Percentiles rank a stretch among this genome's conserved stretches.
Evolutionary conservation across 1,140 invertebrate species (phyloP).

Genomic region (Lanistes nyassanus): DNA sequence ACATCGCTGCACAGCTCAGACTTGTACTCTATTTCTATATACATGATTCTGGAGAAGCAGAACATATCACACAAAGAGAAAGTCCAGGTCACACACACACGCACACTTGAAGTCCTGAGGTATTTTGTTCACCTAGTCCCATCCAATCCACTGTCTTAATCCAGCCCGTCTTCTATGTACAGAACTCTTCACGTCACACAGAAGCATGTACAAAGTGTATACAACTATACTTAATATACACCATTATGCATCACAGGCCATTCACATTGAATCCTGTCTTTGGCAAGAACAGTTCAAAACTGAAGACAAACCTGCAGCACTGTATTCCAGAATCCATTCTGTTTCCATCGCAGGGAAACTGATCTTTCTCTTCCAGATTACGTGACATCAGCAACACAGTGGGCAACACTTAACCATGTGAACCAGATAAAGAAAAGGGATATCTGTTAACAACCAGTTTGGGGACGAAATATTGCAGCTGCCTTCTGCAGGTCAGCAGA

Average conservation of each 20-base stretch:
- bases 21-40: not conserved
- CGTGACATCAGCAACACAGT: too few species aligned
- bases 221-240: not conserved
- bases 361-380: too few species aligned
- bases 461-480: too few species aligned
- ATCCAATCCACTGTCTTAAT: not conserved
- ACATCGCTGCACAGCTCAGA: constrained; percentile 1
- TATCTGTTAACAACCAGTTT: too few species aligned
- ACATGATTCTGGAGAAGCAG: not conserved
- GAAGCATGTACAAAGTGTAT: not conserved
- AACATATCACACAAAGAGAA: constrained; percentile 13
- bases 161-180: not conserved
- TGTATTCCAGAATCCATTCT: too few species aligned
- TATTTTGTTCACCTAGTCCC: constrained; percentile 19
- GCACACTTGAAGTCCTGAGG: constrained; percentile 11
- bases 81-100: constrained; percentile 7
- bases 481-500: too few species aligned
- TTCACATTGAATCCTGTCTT: not conserved
- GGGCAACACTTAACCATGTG: too few species aligned
- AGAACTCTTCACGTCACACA: not conserved
- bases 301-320: too few species aligned
- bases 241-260: not conserved
- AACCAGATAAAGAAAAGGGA: too few species aligned
- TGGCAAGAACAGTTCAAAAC: not conserved
- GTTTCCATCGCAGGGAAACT: too few species aligned